phyloP scores from a whole-genome alignment of 2,113 vertebrate species.

The Delphinapterus leucas region DNA sequence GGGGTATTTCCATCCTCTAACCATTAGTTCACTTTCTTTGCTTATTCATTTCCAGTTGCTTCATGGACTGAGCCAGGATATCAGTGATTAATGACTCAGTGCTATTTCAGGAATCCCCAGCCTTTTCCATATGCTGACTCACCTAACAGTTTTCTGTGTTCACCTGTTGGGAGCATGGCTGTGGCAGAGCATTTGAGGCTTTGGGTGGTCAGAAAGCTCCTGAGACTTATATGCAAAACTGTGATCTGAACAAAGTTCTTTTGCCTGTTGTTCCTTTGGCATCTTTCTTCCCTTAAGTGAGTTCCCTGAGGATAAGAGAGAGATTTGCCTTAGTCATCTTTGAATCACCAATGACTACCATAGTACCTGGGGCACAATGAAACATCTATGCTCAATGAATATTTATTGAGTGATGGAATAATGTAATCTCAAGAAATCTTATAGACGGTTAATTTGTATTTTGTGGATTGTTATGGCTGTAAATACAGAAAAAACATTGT shows the following conservation, averaged over 20 bases:
- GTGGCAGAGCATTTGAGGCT: conserved; percentile 49
- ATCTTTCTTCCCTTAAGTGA: not conserved
- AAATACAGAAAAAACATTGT: not conserved
- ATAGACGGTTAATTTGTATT: not conserved
- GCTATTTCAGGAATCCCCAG: conserved; percentile 78
- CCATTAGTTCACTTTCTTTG: conserved; percentile 44
- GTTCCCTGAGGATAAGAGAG: not conserved
- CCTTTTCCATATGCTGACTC: conserved; percentile 69
- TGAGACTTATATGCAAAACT: conserved; percentile 7
- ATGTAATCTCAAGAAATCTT: not conserved
- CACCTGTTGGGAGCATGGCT: conserved; percentile 79
- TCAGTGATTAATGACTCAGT: conserved; percentile 69
- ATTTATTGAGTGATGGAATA: not conserved
- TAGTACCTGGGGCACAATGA: not conserved
- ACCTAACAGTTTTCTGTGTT: not conserved
- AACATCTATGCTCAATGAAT: not conserved
- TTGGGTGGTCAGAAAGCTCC: conserved; percentile 6
- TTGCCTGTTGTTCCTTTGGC: not conserved
- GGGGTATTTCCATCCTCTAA: conserved; percentile 58
- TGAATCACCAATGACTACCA: not conserved
- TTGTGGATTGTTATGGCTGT: not conserved
- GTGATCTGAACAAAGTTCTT: not conserved
- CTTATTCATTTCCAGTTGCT: conserved; percentile 66
- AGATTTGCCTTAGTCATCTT: not conserved
- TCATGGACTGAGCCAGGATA: conserved; percentile 39